Evolutionary conservation across 1,140 invertebrate species (phyloP).

Genomic region (Drosophila tropicalis): DNA sequence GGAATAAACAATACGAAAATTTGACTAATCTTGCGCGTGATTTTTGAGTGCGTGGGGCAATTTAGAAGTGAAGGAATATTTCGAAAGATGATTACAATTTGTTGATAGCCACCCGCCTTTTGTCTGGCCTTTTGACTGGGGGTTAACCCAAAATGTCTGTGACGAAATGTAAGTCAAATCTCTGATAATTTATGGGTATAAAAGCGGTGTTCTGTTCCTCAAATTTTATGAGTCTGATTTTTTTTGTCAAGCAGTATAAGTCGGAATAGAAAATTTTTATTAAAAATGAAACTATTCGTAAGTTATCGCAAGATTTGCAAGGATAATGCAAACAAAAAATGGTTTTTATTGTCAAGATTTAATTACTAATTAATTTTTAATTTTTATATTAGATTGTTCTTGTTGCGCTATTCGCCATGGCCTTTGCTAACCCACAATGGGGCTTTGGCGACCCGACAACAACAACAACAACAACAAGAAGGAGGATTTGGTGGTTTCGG

Average conservation of each 20-base stretch:
- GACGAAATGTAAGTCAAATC: slow-evolving; percentile 13
- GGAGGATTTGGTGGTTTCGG: slow-evolving; percentile 15
- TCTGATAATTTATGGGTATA: slow-evolving; percentile 26
- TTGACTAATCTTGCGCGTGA: background rate
- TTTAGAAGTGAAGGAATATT: background rate
- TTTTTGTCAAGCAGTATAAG: background rate
- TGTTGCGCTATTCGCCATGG: slow-evolving; percentile 26
- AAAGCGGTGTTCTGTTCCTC: slow-evolving; percentile 12
- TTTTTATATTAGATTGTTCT: slow-evolving; percentile 25
- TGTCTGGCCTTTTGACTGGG: slow-evolving; percentile 4
- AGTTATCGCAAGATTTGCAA: slow-evolving; percentile 5
- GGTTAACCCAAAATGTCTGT: background rate
- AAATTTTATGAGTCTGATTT: background rate
- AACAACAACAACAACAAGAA: slow-evolving; percentile 22
- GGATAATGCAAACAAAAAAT: too few species aligned
- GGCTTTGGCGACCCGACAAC: background rate
- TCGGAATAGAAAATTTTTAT: background rate
- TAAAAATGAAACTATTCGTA: slow-evolving; percentile 29
- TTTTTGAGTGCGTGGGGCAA: too few species aligned
- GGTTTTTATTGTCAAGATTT: too few species aligned
- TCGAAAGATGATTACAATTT: slow-evolving; percentile 3
- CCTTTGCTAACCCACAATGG: slow-evolving; percentile 26
- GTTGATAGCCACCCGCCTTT: background rate
- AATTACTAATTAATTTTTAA: background rate
- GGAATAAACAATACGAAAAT: background rate